phyloP scores from a whole-genome alignment of 2,888 invertebrate species.

The Drosophila sordidula region DNA sequence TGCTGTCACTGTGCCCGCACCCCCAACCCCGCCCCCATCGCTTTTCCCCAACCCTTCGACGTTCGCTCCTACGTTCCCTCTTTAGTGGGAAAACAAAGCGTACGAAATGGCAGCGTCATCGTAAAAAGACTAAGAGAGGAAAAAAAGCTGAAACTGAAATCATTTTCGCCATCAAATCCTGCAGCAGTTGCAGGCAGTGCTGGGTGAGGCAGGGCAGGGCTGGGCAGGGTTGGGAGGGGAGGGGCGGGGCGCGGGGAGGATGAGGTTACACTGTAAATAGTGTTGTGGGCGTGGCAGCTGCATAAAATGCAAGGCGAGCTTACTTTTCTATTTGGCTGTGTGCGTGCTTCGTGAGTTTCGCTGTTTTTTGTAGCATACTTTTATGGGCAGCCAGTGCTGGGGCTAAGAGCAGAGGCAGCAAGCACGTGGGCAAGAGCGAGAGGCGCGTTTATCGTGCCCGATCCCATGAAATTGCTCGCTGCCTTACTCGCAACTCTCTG shows the following conservation, averaged over 20 bases:
- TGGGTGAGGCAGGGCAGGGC: not conserved
- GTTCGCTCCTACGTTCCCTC: slow-evolving; percentile 10
- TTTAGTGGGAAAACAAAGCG: slow-evolving; percentile 68
- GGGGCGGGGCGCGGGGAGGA: too few relatives aligned
- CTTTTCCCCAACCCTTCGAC: not conserved
- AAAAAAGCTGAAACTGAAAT: slow-evolving; percentile 67
- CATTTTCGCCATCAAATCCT: slow-evolving; percentile 71
- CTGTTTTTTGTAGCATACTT: slow-evolving; percentile 67
- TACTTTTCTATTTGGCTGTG: slow-evolving; percentile 47
- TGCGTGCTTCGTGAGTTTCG: slow-evolving; percentile 45
- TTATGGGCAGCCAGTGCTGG: slow-evolving; percentile 58
- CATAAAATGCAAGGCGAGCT: slow-evolving; percentile 57
- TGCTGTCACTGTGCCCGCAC: slow-evolving; percentile 48
- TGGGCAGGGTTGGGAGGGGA: not conserved
- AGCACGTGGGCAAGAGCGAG: not conserved
- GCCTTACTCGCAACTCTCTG: slow-evolving; percentile 29
- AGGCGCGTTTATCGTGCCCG: slow-evolving; percentile 39
- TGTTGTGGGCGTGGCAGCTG: slow-evolving; percentile 61
- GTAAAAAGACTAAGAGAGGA: slow-evolving; percentile 46
- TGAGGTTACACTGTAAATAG: slow-evolving; percentile 33
- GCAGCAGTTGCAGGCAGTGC: slow-evolving; percentile 29
- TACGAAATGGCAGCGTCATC: slow-evolving; percentile 74
- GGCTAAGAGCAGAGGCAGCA: not conserved
- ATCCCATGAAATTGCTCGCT: slow-evolving; percentile 43
- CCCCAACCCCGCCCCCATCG: not conserved